phyloP scores from a whole-genome alignment of 2,113 vertebrate genomes.

The Heterochromis multidens region DNA sequence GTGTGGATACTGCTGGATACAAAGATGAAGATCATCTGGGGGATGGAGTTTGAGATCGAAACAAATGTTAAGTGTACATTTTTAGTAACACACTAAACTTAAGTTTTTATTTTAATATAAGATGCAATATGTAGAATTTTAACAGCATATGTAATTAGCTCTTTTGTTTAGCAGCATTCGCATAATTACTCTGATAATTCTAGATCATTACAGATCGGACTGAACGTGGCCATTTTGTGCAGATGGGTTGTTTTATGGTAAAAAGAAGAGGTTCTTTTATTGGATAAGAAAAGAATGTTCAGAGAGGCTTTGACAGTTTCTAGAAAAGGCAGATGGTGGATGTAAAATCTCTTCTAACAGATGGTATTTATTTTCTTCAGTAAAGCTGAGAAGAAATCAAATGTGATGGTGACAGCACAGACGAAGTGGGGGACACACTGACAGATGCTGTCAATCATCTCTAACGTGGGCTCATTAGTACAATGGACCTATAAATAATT shows the following conservation, averaged over 20 bases:
- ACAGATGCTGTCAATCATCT: slow-evolving; percentile 22
- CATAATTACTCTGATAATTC: not conserved
- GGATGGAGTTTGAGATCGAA: not conserved
- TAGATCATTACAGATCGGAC: not conserved
- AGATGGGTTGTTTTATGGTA: not conserved
- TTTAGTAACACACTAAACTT: not conserved
- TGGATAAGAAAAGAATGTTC: not conserved
- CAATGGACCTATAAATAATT: not conserved
- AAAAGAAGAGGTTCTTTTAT: not conserved
- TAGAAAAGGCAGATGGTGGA: slow-evolving; percentile 8
- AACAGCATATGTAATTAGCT: not conserved
- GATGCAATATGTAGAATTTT: not conserved
- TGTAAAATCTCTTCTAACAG: slow-evolving; percentile 7
- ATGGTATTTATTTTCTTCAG: slow-evolving; percentile 6
- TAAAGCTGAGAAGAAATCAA: slow-evolving; percentile 1
- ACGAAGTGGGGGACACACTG: not conserved
- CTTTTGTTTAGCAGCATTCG: not conserved
- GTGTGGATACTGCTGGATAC: slow-evolving; percentile 76
- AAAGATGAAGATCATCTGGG: slow-evolving; percentile 80
- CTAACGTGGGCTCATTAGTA: not conserved
- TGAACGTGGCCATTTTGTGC: not conserved
- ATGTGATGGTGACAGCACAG: not conserved
- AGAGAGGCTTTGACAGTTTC: slow-evolving; percentile 5
- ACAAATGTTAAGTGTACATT: not conserved
- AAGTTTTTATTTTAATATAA: not conserved